A percentile compares a stretch with the other conserved stretches of the same genome.
These are phyloP conservation scores for Rhadinocentrus ornatus DNA, from an alignment of 2,797 vertebrate species.

Conservation along the genomic window DNA sequence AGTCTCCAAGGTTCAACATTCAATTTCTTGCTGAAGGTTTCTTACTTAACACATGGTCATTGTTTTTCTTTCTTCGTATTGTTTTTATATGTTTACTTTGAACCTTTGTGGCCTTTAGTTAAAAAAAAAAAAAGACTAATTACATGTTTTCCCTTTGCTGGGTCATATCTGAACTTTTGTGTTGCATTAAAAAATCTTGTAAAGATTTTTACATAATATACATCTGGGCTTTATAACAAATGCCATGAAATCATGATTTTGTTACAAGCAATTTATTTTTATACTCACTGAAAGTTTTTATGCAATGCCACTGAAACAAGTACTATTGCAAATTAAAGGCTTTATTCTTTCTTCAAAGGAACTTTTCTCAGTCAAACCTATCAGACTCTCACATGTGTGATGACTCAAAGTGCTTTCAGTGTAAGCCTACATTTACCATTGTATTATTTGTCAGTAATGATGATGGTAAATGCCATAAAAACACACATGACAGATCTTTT, in stretches of 20 bases:
- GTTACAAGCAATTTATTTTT: slow-evolving; percentile 83
- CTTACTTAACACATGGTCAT: slow-evolving; percentile 33
- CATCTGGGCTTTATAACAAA: slow-evolving; percentile 61
- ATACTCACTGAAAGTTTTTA: slow-evolving; percentile 77
- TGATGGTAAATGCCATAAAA: slow-evolving; percentile 56
- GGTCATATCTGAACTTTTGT: slow-evolving; percentile 51
- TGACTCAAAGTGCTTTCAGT: slow-evolving; percentile 72
- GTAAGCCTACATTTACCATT: slow-evolving; percentile 65
- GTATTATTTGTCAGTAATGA: slow-evolving; percentile 48
- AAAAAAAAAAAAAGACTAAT: slow-evolving; percentile 36
- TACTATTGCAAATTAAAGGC: slow-evolving; percentile 70
- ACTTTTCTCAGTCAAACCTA: slow-evolving; percentile 57
- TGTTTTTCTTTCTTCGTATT: slow-evolving; percentile 17
- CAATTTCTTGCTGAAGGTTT: slow-evolving; percentile 36
- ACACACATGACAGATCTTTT: slow-evolving; percentile 45
- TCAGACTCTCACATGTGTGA: slow-evolving; percentile 52
- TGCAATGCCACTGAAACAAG: slow-evolving; percentile 71
- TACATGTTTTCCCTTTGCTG: slow-evolving; percentile 48
- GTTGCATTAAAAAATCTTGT: slow-evolving; percentile 62
- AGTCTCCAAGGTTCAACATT: slow-evolving; percentile 12
- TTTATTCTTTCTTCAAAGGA: slow-evolving; percentile 71
- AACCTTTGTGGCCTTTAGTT: slow-evolving; percentile 74
- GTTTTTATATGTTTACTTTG: slow-evolving; percentile 49
- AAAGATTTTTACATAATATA: slow-evolving; percentile 69
- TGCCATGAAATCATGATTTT: slow-evolving; percentile 80